Evolutionary conservation across 2,113 vertebrate species (phyloP).

Genomic region (Dicrurus megarhynchus): DNA sequence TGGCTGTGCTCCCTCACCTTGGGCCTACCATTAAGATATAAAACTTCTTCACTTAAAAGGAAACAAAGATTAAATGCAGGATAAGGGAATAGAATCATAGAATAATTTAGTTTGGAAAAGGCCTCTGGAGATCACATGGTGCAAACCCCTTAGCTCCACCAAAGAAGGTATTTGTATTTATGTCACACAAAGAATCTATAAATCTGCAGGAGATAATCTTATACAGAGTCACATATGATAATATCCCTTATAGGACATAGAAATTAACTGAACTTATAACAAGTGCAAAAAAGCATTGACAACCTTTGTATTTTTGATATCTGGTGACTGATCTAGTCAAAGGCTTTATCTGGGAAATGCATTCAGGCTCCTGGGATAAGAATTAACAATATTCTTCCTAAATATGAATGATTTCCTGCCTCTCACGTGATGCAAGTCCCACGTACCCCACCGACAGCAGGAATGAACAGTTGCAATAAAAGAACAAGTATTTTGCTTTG

Average conservation of each 20-base stretch:
- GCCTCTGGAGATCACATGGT: neutral
- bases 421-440: fast-evolving
- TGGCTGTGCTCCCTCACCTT: neutral
- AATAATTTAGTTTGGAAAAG: neutral
- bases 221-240: neutral
- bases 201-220: neutral
- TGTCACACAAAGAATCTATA: neutral
- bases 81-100: neutral
- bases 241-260: neutral
- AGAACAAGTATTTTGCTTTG: neutral
- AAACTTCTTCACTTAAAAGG: neutral
- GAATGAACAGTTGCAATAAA: neutral
- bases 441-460: neutral
- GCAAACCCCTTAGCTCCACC: neutral
- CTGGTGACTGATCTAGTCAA: neutral
- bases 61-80: neutral
- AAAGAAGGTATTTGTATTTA: neutral
- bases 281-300: neutral
- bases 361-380: neutral
- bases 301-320: neutral
- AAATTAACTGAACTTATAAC: neutral
- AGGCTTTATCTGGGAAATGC: neutral
- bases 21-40: neutral
- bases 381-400: neutral
- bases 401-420: neutral